Evolutionary conservation across 2,888 invertebrate species (phyloP).

Genomic region (Drosophila barbarae): DNA sequence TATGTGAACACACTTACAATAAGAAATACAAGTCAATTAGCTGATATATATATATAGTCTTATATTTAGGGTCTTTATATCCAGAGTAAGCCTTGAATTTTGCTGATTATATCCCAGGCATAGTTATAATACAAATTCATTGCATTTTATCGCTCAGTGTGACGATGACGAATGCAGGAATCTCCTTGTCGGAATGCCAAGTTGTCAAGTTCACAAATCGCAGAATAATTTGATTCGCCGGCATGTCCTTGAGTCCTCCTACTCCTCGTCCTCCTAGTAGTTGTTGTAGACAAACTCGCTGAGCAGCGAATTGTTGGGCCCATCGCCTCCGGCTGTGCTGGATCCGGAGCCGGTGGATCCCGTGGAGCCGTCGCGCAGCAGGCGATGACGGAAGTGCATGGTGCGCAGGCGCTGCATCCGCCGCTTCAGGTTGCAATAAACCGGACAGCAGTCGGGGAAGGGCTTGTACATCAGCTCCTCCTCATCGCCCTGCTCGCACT

Average conservation of each 20-base stretch:
- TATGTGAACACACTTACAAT: slow-evolving; percentile 3
- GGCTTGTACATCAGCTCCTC: slow-evolving; percentile 79
- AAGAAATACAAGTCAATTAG: slow-evolving; percentile 2
- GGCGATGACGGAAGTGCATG: slow-evolving; percentile 77
- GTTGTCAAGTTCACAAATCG: slow-evolving; percentile 27
- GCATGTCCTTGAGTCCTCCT: background rate
- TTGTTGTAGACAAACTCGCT: slow-evolving; percentile 73
- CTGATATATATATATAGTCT: background rate
- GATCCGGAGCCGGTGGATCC: slow-evolving; percentile 23
- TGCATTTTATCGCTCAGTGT: slow-evolving; percentile 12
- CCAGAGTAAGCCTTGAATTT: background rate
- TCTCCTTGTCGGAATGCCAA: slow-evolving; percentile 1
- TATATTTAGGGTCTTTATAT: slow-evolving; percentile 1
- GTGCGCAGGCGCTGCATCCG: slow-evolving; percentile 77
- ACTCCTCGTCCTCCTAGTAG: slow-evolving; percentile 35
- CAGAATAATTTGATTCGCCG: slow-evolving; percentile 21
- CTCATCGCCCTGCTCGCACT: slow-evolving; percentile 78
- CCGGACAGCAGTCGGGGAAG: slow-evolving; percentile 78
- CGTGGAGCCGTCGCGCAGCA: slow-evolving; percentile 61
- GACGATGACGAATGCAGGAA: background rate
- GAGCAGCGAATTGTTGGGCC: slow-evolving; percentile 57
- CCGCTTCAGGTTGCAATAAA: slow-evolving; percentile 78
- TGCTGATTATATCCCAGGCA: background rate
- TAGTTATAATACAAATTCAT: background rate
- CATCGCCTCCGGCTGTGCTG: slow-evolving; percentile 43